These are phyloP conservation scores for Chelon labrosus DNA, from an alignment of 2,797 vertebrate species.

Conservation along the genomic window DNA sequence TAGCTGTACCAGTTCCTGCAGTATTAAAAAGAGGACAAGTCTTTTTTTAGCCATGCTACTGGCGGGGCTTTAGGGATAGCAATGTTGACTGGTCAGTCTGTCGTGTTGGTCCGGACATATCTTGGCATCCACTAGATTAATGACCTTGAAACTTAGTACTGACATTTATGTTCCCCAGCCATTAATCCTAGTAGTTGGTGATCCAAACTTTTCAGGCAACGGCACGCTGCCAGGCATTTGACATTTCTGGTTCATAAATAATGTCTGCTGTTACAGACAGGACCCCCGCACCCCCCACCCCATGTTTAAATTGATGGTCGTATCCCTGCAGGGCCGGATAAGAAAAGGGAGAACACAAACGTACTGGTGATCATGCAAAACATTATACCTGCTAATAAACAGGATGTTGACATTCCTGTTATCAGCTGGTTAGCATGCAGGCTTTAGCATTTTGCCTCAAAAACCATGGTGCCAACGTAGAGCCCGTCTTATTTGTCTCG, in stretches of 20 bases:
- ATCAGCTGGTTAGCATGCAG: background rate
- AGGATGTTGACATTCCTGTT: background rate
- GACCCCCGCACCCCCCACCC: too few species aligned
- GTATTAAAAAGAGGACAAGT: constrained; percentile 3
- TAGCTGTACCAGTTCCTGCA: background rate
- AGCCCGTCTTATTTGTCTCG: background rate
- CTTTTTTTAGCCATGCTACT: background rate
- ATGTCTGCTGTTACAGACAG: background rate
- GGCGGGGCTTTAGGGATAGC: background rate
- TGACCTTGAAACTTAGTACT: background rate
- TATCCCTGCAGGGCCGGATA: background rate
- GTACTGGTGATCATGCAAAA: background rate
- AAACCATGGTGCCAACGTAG: too few species aligned
- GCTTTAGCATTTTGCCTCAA: too few species aligned
- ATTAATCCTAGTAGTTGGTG: background rate
- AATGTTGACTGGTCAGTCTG: background rate
- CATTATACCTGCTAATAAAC: background rate
- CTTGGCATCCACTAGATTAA: constrained; percentile 18
- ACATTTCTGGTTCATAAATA: constrained; percentile 1
- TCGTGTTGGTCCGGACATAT: constrained; percentile 16
- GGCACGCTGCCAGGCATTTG: background rate
- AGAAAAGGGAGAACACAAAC: background rate
- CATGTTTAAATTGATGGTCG: background rate
- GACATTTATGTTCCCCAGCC: constrained; percentile 11
- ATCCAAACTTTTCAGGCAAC: background rate